These are phyloP conservation scores for Tonatia bakeri DNA, from an alignment of 2,113 vertebrate genomes.

Conservation along the genomic window DNA sequence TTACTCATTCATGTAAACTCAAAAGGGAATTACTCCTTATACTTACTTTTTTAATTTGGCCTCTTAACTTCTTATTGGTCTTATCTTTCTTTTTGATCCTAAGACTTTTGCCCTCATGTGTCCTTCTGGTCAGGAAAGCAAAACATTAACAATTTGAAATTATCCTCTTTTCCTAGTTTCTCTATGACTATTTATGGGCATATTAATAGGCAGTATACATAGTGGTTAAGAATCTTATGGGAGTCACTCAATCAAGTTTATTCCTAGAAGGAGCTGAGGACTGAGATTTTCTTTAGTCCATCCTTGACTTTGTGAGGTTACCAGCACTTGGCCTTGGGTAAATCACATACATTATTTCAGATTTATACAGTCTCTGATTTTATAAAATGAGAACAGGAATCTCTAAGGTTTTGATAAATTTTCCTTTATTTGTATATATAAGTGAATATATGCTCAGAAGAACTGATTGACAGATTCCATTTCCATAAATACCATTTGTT, in stretches of 20 bases:
- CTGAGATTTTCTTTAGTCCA: neutral
- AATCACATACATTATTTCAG: neutral
- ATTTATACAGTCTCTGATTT: neutral
- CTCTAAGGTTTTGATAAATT: neutral
- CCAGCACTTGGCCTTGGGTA: neutral
- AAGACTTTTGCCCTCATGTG: neutral
- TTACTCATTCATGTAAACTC: neutral
- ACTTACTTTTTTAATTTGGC: neutral
- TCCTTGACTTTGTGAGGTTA: neutral
- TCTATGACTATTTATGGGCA: neutral
- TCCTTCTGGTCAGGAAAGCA: neutral
- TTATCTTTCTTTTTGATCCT: neutral
- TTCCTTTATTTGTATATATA: neutral
- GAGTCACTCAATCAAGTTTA: neutral
- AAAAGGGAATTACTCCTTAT: neutral
- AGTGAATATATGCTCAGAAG: neutral
- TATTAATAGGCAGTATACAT: neutral
- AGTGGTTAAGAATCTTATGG: neutral
- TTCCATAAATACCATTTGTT: neutral
- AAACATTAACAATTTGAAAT: slow-evolving; percentile 25
- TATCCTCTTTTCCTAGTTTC: neutral
- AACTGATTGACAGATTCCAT: neutral
- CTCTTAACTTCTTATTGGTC: neutral
- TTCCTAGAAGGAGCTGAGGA: neutral
- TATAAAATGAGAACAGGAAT: neutral